Conservation (phyloP, 1,140 invertebrate species). For the Cataglyphis hispanica region DNA sequence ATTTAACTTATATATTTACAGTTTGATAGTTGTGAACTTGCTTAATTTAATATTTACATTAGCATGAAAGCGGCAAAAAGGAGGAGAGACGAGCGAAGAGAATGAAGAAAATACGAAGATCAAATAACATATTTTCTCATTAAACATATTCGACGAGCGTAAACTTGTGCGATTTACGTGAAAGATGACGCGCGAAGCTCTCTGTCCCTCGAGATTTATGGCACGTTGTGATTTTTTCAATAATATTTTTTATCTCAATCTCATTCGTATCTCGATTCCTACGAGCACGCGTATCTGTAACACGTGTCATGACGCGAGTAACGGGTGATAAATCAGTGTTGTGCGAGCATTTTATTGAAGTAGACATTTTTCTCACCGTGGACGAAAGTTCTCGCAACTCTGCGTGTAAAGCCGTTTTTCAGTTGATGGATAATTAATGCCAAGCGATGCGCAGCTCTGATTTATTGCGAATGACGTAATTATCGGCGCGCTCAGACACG, state of each 20-base stretch:
- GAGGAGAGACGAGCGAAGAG: background rate
- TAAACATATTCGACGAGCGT: background rate
- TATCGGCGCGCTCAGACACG: conserved; percentile 4
- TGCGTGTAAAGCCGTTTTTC: conserved; percentile 15
- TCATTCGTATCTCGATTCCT: background rate
- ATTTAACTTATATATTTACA: background rate
- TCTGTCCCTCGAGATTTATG: background rate
- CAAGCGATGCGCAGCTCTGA: conserved; percentile 23
- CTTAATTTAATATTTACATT: background rate
- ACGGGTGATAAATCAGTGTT: conserved; percentile 34
- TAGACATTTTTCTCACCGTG: conserved; percentile 31
- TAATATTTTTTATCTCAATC: background rate
- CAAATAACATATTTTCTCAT: background rate
- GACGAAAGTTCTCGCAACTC: conserved; percentile 44
- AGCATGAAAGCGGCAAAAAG: background rate
- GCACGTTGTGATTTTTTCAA: background rate
- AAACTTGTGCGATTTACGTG: background rate
- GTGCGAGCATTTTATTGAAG: conserved; percentile 25
- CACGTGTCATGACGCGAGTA: background rate
- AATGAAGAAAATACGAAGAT: background rate
- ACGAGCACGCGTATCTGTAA: background rate
- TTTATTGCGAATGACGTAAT: conserved; percentile 59
- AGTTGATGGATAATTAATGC: conserved; percentile 57
- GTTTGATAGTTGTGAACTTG: background rate
- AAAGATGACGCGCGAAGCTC: too few species aligned